Evolutionary conservation across 2,888 invertebrate species (phyloP), one percentile per base, ranked within the genome.

Genomic region (Drosophila nigricruria): DNA sequence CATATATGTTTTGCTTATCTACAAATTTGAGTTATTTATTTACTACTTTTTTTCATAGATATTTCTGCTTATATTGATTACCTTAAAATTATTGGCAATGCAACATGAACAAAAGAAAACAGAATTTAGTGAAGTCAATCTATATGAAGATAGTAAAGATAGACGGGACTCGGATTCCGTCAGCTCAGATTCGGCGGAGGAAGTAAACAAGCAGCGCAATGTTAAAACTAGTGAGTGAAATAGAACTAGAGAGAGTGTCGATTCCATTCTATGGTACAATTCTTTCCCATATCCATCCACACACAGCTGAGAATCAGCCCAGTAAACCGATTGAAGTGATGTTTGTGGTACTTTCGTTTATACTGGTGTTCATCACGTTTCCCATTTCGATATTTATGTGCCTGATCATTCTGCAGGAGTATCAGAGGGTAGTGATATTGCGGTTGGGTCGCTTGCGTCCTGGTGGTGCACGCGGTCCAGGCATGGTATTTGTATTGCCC

Each of bases 371-470:
- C 6, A 18, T 90, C n/a, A 76, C 82, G 14, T 89, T 92, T 56
- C 92, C 92, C 23, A 20, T 90, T 3, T 78, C 90, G 1, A 60
- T 92, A 32, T 82, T 88, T n/a, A 34, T 80, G 10, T 92, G 90
- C 30, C 30, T 92, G 20, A 72, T 92, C 87, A 93, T 94, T 20
- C 93, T 94, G 5, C 93, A 94, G 65, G 95, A 95, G 85, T 95
- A 94, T 87, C 94, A 95, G 82, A 92, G 95, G 80, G 94, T 94
- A 43, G 95, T 95, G 6, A 94, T 95, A 64, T 95, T 95, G 90
- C 94, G 95, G 0, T 92, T 95, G 80, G 95, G 95, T 1, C 89
- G 90, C 5, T 59, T 92, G 30, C 81, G 83, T 61, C 85, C 80
- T 18, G 94, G 94, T 5, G 94, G 94, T 1, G 93, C 94, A 10